phyloP scores from a whole-genome alignment of 2,888 invertebrate genomes.

The Mythimna albipuncta region DNA sequence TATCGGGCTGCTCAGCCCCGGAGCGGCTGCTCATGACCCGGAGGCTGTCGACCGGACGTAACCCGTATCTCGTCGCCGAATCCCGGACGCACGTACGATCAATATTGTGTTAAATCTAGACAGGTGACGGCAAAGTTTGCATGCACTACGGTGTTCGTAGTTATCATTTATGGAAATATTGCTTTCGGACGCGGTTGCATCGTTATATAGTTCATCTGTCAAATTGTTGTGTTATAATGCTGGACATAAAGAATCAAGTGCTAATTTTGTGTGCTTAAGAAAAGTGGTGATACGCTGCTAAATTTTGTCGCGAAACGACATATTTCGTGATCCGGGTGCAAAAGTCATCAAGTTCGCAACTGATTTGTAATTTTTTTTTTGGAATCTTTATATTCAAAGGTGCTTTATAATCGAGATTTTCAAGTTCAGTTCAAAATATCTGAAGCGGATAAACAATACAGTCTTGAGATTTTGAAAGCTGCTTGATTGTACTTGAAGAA shows the following conservation, averaged over 20 bases:
- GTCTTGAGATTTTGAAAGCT: constrained; percentile 14
- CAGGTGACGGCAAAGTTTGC: constrained; percentile 26
- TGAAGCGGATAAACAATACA: constrained; percentile 16
- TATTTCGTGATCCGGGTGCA: not conserved
- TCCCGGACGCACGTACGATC: constrained; percentile 51
- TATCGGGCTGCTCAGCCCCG: not conserved
- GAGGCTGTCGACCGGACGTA: constrained; percentile 63
- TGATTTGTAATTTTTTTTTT: not conserved
- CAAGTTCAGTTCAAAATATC: constrained; percentile 22
- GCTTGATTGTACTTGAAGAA: constrained; percentile 21
- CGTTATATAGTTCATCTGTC: not conserved
- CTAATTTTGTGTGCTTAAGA: not conserved
- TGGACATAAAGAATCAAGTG: constrained; percentile 6
- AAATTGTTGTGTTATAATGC: constrained; percentile 8
- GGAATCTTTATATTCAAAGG: not conserved
- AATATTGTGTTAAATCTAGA: constrained; percentile 43
- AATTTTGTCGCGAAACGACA: not conserved
- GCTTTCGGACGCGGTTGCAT: not conserved
- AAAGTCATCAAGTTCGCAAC: constrained; percentile 6
- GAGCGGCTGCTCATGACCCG: constrained; percentile 51
- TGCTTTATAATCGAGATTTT: constrained; percentile 3
- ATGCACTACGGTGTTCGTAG: constrained; percentile 12
- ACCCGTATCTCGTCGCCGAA: constrained; percentile 34
- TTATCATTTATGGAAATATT: not conserved
- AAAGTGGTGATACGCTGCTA: not conserved